Base-by-base conservation (phyloP, 2,888 invertebrate species). In the Anoplius nigerrimus region DNA sequence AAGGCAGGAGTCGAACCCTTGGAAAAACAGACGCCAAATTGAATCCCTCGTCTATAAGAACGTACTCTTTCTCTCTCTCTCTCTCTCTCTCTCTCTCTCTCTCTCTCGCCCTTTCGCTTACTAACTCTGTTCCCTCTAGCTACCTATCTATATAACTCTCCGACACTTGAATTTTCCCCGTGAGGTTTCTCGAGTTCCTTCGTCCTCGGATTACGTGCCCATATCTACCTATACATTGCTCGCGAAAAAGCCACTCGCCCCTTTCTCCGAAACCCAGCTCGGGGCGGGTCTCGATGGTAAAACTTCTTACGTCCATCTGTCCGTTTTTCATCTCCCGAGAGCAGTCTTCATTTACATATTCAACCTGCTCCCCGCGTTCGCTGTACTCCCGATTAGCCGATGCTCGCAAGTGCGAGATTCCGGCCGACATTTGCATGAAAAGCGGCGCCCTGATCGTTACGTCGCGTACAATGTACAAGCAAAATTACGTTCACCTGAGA, bases 21-120 rank as follows among this genome's bases (percentile, higher is more conserved):
- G 84, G 83, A 88, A 88, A 87, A 89, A 88, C 88, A 89, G 84
- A 85, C 85, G 84, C 82, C 86, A 88, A 89, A 89, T 88, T 88
- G 88, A 88, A 89, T 88, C 86, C 85, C 83, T 80, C 78, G 80
- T 79, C 83, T 84, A 81, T 82, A 86, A 84, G 85, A 84, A 84
- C 79, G 78, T 75, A 76, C 81, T 76, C 74, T 72, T 74, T 75
- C 75, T 77, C 71, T 69, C 73, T 74, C 75, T 65, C 67, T 67
- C 72, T 68, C 69, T 51, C 63, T 69, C 62, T 66, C 72, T 75
- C 59, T 66, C 46, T 46, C 62, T 61, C 62, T 59, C 43, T 63
- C 43, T 16, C 55, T 42, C 66, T 55, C 58, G 21, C 8, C 43
- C 45, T n/a, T 15, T 6, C 45, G 48, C 48, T 56, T 63, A 55